Evolutionary conservation across 2,888 invertebrate genomes (phyloP).

Genomic region (Bombyx huttoni): DNA sequence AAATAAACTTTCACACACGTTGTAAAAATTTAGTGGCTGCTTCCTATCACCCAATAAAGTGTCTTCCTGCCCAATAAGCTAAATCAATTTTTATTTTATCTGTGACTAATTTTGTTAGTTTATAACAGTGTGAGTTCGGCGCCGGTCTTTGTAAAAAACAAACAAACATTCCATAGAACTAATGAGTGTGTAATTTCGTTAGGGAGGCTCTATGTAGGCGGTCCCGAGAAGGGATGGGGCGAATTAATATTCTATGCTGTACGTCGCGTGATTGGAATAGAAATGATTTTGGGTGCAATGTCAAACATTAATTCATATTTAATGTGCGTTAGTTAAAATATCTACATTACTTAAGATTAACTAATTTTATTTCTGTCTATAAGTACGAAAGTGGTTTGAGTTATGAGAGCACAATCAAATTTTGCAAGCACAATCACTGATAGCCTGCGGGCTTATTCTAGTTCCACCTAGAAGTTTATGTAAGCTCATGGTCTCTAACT

Average conservation of each 20-base stretch:
- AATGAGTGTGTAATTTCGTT: slow-evolving; percentile 66
- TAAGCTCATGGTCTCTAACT: too few relatives aligned
- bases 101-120: slow-evolving; percentile 64
- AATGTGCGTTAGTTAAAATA: background rate
- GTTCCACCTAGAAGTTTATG: too few relatives aligned
- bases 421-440: too few relatives aligned
- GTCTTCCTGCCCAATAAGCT: slow-evolving; percentile 33
- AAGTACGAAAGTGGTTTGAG: background rate
- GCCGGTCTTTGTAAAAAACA: slow-evolving; percentile 54
- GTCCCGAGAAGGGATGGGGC: slow-evolving; percentile 26
- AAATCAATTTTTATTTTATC: slow-evolving; percentile 34
- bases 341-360: background rate
- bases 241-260: slow-evolving; percentile 32
- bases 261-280: background rate
- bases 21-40: background rate
- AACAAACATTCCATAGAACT: slow-evolving; percentile 61
- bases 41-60: slow-evolving; percentile 15
- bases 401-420: background rate
- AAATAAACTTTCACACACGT: background rate
- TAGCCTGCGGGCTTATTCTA: too few relatives aligned
- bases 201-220: slow-evolving; percentile 57
- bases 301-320: background rate
- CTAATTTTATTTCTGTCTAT: background rate
- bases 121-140: slow-evolving; percentile 33
- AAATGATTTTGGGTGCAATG: background rate